Evolutionary conservation across 1,140 invertebrate species (phyloP).

Genomic region (Triops cancriformis): DNA sequence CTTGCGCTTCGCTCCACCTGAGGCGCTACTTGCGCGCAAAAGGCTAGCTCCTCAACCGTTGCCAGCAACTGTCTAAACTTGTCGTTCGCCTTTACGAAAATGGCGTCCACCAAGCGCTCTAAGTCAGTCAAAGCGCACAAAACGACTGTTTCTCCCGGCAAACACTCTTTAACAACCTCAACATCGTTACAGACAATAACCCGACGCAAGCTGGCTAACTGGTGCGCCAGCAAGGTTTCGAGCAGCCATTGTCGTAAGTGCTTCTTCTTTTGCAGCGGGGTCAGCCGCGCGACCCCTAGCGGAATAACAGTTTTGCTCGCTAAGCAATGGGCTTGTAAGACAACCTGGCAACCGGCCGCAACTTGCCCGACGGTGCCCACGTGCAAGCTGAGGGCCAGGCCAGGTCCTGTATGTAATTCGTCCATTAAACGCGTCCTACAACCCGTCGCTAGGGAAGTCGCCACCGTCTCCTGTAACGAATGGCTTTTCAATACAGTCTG

Average conservation of each 20-base stretch:
- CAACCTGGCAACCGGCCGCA: not conserved
- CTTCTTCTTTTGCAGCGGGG: not conserved
- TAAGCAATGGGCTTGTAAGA: not conserved
- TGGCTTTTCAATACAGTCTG: not conserved
- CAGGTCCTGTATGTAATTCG: not conserved
- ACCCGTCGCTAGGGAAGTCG: not conserved
- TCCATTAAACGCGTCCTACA: not conserved
- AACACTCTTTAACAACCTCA: not conserved
- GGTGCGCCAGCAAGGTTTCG: not conserved
- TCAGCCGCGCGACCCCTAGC: not conserved
- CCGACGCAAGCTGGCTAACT: not conserved
- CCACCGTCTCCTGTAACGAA: not conserved
- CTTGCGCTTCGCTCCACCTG: not conserved
- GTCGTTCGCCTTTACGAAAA: not conserved
- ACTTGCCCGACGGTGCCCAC: not conserved
- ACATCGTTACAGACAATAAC: not conserved
- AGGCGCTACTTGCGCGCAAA: not conserved
- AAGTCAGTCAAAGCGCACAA: not conserved
- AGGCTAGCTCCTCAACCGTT: not conserved
- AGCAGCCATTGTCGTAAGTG: not conserved
- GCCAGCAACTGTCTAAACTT: not conserved
- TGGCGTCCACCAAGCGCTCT: not conserved
- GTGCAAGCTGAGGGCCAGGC: not conserved
- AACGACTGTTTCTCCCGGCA: not conserved
- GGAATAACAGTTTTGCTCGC: not conserved